These are phyloP conservation scores for Bradypus variegatus DNA, from an alignment of 2,797 vertebrate genomes.

Conservation along the genomic window DNA sequence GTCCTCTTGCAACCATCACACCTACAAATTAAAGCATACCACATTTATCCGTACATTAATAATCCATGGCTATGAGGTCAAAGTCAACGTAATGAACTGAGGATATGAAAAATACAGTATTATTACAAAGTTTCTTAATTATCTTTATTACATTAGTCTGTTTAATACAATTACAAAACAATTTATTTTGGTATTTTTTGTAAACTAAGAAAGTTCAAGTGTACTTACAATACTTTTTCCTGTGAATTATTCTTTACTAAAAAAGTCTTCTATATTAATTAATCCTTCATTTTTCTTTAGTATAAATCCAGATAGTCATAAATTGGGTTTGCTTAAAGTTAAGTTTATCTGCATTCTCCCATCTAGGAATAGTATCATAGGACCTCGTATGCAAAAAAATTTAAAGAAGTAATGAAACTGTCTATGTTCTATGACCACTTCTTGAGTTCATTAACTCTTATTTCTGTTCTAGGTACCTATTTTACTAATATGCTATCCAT, in stretches of 20 bases:
- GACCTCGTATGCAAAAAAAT: not conserved
- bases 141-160: not conserved
- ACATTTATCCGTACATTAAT: slow-evolving; percentile 3
- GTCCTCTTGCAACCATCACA: slow-evolving; percentile 93
- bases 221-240: not conserved
- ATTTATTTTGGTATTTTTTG: slow-evolving; percentile 26
- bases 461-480: slow-evolving; percentile 7
- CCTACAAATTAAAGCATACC: slow-evolving; percentile 71
- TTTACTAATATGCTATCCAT: not conserved
- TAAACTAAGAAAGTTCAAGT: slow-evolving; percentile 16
- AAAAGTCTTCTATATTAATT: slow-evolving; percentile 17
- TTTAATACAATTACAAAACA: slow-evolving; percentile 20
- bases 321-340: slow-evolving; percentile 8
- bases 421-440: not conserved
- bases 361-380: not conserved
- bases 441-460: not conserved
- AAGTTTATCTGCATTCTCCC: slow-evolving; percentile 12
- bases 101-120: not conserved
- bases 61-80: slow-evolving; percentile 23
- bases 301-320: slow-evolving; percentile 5
- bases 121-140: slow-evolving; percentile 44
- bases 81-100: slow-evolving; percentile 23
- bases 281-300: not conserved
- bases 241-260: not conserved
- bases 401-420: not conserved